These are phyloP conservation scores for Cyclina sinensis DNA, from an alignment of 1,140 invertebrate species.

Conservation along the genomic window DNA sequence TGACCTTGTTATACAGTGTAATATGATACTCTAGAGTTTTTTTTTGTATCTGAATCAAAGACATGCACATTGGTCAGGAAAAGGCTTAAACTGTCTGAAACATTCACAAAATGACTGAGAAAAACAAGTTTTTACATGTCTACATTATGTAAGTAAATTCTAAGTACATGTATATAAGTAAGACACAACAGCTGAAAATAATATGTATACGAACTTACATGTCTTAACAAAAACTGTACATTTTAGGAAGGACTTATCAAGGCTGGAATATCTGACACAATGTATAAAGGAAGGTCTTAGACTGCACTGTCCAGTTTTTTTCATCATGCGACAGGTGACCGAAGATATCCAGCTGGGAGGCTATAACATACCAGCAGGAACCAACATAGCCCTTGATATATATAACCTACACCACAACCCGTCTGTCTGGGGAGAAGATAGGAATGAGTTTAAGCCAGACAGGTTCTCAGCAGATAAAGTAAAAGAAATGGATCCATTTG, in stretches of 20 bases:
- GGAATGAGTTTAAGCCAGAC: conserved; percentile 71
- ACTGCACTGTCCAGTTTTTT: conserved; percentile 87
- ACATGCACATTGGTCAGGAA: too few relatives aligned
- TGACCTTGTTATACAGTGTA: too few relatives aligned
- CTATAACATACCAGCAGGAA: conserved; percentile 61
- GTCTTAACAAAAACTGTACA: too few relatives aligned
- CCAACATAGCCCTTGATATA: conserved; percentile 64
- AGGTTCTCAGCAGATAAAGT: conserved; percentile 70
- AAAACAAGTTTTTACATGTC: too few relatives aligned
- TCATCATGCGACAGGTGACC: conserved; percentile 90
- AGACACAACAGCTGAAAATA: too few relatives aligned
- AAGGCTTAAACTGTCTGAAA: too few relatives aligned
- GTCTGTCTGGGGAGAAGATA: conserved; percentile 67
- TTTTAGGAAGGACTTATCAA: conserved; percentile 79
- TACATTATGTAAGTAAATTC: too few relatives aligned
- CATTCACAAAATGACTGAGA: too few relatives aligned
- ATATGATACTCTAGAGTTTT: too few relatives aligned
- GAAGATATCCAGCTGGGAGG: conserved; percentile 65
- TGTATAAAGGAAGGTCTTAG: conserved; percentile 86
- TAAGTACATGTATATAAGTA: too few relatives aligned
- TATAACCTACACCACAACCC: conserved; percentile 73
- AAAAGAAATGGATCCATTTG: conserved; percentile 67
- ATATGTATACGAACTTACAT: too few relatives aligned
- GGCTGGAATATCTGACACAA: conserved; percentile 83
- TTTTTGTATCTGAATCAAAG: too few relatives aligned